Conservation (phyloP, 2,888 invertebrate genomes). For the Eledona agricola region DNA sequence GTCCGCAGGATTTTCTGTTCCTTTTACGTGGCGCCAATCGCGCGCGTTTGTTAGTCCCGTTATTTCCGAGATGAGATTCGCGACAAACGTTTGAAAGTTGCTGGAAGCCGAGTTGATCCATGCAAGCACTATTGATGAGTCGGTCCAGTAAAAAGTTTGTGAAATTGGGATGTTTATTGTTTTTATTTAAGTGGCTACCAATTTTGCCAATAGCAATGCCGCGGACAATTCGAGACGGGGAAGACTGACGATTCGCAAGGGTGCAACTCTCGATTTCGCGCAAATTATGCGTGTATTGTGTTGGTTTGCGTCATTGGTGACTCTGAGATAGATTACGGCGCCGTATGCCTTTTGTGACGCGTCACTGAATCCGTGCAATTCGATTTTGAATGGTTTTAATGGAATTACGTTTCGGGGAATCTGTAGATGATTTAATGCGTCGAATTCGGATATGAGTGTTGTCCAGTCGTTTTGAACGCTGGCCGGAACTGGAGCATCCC, state of each 20-base stretch:
- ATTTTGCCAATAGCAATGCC: conserved; percentile 41
- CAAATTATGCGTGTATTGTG: conserved; percentile 11
- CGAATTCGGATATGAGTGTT: neutral
- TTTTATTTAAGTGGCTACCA: conserved; percentile 28
- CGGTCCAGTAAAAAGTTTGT: conserved; percentile 41
- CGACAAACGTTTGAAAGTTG: conserved; percentile 45
- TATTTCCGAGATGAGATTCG: conserved; percentile 44
- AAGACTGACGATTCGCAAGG: conserved; percentile 41
- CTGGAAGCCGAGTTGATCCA: conserved; percentile 44
- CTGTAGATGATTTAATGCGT: too few species aligned
- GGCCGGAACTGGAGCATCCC: neutral
- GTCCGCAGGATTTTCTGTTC: conserved; percentile 43
- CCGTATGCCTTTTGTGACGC: conserved; percentile 29
- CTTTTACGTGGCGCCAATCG: conserved; percentile 40
- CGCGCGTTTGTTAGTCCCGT: conserved; percentile 29
- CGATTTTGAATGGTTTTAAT: conserved; percentile 1
- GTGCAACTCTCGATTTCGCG: conserved; percentile 43
- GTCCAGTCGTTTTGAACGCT: neutral
- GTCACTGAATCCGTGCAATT: conserved; percentile 37
- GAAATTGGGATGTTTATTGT: conserved; percentile 15
- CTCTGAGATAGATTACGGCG: conserved; percentile 28
- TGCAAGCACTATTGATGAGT: conserved; percentile 48
- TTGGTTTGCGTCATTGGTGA: neutral
- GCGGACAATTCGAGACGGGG: too few species aligned
- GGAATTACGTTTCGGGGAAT: neutral